Evolutionary conservation across 2,113 vertebrate species (phyloP).

Genomic region (Pangasianodon hypophthalmus): DNA sequence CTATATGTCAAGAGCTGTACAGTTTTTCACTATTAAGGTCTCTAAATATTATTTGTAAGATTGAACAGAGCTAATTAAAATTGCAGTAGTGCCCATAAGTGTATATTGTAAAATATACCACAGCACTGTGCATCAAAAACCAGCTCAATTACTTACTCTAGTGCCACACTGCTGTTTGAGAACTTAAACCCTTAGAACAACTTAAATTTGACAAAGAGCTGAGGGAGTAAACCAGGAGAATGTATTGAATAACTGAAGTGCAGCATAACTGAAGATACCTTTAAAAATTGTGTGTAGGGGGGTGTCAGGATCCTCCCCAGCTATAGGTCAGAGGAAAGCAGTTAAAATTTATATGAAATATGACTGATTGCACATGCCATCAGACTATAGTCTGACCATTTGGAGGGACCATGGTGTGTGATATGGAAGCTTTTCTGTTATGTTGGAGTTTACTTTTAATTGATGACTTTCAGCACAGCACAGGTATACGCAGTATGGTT

Average conservation of each 20-base stretch:
- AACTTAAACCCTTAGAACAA: neutral
- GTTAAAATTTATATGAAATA: conserved; percentile 28
- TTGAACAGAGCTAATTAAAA: neutral
- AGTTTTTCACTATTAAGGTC: conserved; percentile 21
- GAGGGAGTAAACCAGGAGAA: neutral
- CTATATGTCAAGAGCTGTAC: conserved; percentile 18
- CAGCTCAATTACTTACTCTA: neutral
- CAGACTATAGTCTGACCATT: neutral
- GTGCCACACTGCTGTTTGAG: neutral
- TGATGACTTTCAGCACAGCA: neutral
- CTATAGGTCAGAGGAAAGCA: neutral
- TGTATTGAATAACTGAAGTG: neutral
- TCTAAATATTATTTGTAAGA: conserved; percentile 3
- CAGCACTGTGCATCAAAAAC: conserved; percentile 16
- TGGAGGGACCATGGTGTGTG: conserved; percentile 5
- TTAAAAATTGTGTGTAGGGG: conserved; percentile 15
- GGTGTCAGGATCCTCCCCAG: conserved; percentile 1
- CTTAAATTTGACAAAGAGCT: neutral
- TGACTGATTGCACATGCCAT: conserved; percentile 8
- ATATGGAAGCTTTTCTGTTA: conserved; percentile 1
- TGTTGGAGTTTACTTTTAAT: neutral
- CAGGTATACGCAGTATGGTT: neutral
- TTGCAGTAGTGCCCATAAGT: neutral
- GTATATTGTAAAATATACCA: neutral
- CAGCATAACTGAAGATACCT: neutral